These are phyloP conservation scores for Crotalus helleri DNA, from an alignment of 2,113 vertebrate genomes.

Conservation along the genomic window DNA sequence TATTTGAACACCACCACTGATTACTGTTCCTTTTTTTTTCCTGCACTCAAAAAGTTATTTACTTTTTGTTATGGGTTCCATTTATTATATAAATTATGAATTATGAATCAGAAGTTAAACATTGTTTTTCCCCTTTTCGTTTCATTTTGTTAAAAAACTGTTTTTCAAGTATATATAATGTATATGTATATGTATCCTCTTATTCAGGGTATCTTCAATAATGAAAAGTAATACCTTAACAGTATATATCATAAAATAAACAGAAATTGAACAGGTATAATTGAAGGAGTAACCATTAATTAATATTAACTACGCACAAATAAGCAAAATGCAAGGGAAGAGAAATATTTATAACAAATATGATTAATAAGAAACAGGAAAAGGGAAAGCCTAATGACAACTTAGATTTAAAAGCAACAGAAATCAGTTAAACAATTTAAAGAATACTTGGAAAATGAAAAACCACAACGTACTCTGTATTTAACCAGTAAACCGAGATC, in stretches of 20 bases:
- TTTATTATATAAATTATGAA: background rate
- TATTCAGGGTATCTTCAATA: background rate
- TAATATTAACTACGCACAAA: background rate
- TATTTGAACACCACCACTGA: too few species aligned
- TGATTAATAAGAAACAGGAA: background rate
- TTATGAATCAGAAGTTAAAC: background rate
- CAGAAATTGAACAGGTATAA: background rate
- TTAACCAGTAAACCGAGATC: background rate
- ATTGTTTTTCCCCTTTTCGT: background rate
- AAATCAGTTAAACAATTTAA: background rate
- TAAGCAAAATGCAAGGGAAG: background rate
- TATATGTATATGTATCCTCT: background rate
- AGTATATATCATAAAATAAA: background rate
- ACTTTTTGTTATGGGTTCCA: background rate
- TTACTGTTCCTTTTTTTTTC: background rate
- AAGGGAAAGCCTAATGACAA: background rate
- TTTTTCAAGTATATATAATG: background rate
- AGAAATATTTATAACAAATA: too few species aligned
- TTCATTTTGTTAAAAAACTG: background rate
- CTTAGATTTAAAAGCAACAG: background rate
- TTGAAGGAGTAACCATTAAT: background rate
- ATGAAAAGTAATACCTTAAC: background rate
- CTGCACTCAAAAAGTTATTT: background rate
- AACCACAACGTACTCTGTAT: background rate
- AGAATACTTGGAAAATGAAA: background rate